Conservation (phyloP, 37 sponge, comb jelly and placozoan species). For the Spongilla lacustris region DNA sequence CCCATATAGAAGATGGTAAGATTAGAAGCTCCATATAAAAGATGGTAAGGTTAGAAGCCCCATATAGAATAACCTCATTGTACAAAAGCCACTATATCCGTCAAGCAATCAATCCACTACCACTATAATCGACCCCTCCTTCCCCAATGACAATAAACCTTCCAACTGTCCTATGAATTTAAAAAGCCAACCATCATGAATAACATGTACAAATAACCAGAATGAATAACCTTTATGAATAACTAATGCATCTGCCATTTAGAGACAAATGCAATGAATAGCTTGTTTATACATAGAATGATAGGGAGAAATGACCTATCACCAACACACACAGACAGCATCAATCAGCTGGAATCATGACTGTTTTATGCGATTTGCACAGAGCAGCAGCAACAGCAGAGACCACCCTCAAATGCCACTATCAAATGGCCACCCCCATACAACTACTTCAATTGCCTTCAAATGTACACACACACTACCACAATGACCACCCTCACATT, state of each 20-base stretch:
- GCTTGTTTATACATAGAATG: background rate
- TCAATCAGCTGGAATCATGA: too few species aligned
- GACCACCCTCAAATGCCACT: background rate
- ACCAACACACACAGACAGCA: background rate
- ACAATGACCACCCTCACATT: background rate
- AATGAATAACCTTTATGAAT: background rate
- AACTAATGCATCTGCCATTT: background rate
- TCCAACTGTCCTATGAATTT: background rate
- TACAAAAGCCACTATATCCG: too few species aligned
- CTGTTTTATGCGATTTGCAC: too few species aligned
- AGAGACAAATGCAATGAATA: background rate
- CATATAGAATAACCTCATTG: too few species aligned
- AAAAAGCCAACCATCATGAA: conserved; percentile 4
- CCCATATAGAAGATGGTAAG: too few species aligned
- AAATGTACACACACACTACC: too few species aligned
- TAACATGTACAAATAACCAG: background rate
- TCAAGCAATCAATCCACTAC: too few species aligned
- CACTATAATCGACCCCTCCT: too few species aligned
- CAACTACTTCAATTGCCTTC: background rate
- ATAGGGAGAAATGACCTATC: too few species aligned
- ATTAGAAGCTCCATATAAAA: too few species aligned
- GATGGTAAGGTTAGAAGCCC: too few species aligned
- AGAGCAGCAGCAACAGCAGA: background rate
- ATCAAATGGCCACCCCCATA: conserved; percentile 1
- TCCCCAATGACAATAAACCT: too few species aligned